Evolutionary conservation across 2,888 invertebrate species (phyloP).

Genomic region (Listrodromus nycthemerus): DNA sequence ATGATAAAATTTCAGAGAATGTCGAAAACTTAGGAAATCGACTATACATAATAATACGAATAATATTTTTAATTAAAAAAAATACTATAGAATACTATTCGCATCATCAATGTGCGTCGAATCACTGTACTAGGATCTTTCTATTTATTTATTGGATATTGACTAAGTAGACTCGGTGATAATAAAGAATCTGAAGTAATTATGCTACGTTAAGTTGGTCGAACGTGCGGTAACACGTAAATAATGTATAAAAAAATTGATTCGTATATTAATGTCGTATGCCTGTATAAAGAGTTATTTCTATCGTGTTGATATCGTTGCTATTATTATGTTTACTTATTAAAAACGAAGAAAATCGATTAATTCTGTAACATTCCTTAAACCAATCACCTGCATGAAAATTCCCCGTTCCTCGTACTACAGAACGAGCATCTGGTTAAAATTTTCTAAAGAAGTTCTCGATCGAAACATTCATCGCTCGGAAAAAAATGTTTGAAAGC

Average conservation of each 20-base stretch:
- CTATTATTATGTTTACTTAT: constrained; percentile 75
- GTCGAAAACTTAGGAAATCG: constrained; percentile 47
- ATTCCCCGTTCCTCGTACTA: background rate
- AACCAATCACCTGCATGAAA: background rate
- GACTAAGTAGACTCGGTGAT: constrained; percentile 59
- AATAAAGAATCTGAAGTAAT: constrained; percentile 68
- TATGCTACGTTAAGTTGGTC: constrained; percentile 32
- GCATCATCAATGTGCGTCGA: constrained; percentile 22
- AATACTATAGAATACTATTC: background rate
- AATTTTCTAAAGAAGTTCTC: background rate
- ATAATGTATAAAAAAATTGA: constrained; percentile 48
- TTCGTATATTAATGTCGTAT: constrained; percentile 77
- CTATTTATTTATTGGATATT: constrained; percentile 66
- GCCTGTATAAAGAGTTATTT: constrained; percentile 76
- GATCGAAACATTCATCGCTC: background rate
- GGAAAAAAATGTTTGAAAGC: background rate
- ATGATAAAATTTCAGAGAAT: constrained; percentile 16
- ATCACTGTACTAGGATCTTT: constrained; percentile 49
- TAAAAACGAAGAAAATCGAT: constrained; percentile 58
- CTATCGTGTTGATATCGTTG: constrained; percentile 75
- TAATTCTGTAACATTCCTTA: constrained; percentile 68
- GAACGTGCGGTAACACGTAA: constrained; percentile 29
- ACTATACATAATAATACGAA: constrained; percentile 60
- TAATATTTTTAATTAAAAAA: constrained; percentile 56
- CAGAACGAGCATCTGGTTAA: background rate